phyloP scores from a whole-genome alignment of 2,113 vertebrate species.

The Raja brachyura region DNA sequence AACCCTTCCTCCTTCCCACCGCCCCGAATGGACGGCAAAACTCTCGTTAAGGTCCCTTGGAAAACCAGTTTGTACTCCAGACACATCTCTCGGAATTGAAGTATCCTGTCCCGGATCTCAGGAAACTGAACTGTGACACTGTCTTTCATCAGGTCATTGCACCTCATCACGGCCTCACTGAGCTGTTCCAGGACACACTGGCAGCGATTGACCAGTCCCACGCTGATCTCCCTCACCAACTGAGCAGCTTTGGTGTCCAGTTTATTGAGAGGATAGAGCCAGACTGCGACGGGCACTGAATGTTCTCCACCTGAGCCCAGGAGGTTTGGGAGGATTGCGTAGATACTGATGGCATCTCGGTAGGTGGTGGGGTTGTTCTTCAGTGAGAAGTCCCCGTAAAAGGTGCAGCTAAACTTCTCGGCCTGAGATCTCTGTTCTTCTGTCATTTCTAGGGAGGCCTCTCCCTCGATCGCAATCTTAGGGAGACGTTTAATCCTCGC shows the following conservation, averaged over 20 bases:
- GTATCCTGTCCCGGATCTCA: slow-evolving; percentile 44
- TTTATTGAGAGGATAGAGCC: slow-evolving; percentile 49
- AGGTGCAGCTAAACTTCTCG: slow-evolving; percentile 49
- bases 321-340: slow-evolving; percentile 44
- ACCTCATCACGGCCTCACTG: slow-evolving; percentile 42
- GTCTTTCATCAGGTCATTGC: slow-evolving; percentile 45
- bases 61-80: not conserved
- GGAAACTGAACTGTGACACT: slow-evolving; percentile 42
- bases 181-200: slow-evolving; percentile 44
- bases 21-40: slow-evolving; percentile 41
- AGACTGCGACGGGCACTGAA: slow-evolving; percentile 51
- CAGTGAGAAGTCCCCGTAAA: slow-evolving; percentile 50
- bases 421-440: not conserved
- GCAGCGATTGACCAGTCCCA: slow-evolving; percentile 30
- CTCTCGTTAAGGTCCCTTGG: too few relatives aligned
- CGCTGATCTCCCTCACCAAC: slow-evolving; percentile 47
- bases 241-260: slow-evolving; percentile 47
- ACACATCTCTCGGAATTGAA: slow-evolving; percentile 41
- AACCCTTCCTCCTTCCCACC: slow-evolving; percentile 41
- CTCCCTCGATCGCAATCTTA: not conserved
- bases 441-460: not conserved
- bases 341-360: slow-evolving; percentile 48
- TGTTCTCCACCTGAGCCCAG: slow-evolving; percentile 45
- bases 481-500: slow-evolving; percentile 34
- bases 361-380: slow-evolving; percentile 41